Percentiles rank a stretch among this genome's conserved stretches.
phyloP scores from a whole-genome alignment of 2,797 vertebrate genomes.

The Hapalemur alaotrensis region DNA sequence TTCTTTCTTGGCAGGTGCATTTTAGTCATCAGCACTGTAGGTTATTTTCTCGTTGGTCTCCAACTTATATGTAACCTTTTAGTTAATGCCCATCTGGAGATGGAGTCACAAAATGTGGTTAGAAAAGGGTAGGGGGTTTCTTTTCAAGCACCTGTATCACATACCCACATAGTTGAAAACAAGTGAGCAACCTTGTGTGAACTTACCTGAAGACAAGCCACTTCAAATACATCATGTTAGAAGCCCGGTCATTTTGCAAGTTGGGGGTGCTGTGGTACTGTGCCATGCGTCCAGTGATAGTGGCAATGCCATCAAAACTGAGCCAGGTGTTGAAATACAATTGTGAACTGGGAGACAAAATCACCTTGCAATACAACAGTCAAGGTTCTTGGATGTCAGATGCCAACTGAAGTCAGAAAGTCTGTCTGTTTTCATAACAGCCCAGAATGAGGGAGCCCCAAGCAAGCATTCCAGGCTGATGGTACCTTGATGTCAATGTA shows the following conservation, averaged over 20 bases:
- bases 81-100: background rate
- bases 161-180: background rate
- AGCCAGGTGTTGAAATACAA: background rate
- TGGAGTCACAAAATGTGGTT: background rate
- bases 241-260: background rate
- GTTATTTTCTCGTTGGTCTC: background rate
- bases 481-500: background rate
- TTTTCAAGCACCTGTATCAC: background rate
- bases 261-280: too few species aligned
- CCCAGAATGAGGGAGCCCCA: background rate
- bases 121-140: background rate
- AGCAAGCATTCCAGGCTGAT: background rate
- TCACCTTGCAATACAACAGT: background rate
- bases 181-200: background rate
- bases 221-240: background rate
- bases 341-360: background rate
- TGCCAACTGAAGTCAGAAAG: background rate
- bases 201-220: background rate
- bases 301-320: background rate
- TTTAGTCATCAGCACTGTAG: background rate
- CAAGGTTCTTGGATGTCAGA: background rate
- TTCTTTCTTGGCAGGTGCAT: background rate
- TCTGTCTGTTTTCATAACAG: slow-evolving; percentile 40
- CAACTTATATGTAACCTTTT: background rate
- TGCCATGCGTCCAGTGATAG: background rate